Evolutionary conservation across 2,113 vertebrate genomes (phyloP), one percentile per base, ranked within the genome.

Genomic region (Anguilla japonica): DNA sequence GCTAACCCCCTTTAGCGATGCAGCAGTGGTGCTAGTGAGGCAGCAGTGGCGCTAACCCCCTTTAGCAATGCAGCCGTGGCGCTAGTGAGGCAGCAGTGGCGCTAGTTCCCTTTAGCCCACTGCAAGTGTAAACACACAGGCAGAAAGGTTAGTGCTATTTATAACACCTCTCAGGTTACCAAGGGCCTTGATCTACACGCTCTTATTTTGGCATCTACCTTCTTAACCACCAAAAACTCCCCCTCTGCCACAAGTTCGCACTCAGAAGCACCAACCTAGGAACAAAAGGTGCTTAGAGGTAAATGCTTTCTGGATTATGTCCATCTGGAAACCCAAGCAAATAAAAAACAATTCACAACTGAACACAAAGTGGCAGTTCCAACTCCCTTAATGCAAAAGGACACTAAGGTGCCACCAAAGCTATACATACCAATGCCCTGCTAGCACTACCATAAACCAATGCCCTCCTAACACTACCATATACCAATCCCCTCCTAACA

Each of bases 111-210:
- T 11, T 29, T 78, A 29, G 26, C 71, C 8, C 43, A 46, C 43
- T 46, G 43, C 43, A 46, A 46, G 43, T 8, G 43, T 46, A 46
- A 46, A 67, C 4, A 67, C 60, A 26, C 71, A 80, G 1, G 20
- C 79, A 22, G 79, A 80, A 80, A 80, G 79, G 79, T 80, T 80
- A 80, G 79, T 0, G 84, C 92, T 96, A 96, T 96, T 94, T 94
- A 95, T 96, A 96, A 93, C 83, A 88, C 90, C 89, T 93, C 94
- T 96, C 94, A 89, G 88, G 92, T 96, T 96, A 94, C 96, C 88
- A 89, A 82, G 87, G 41, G 83, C 86, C 86, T 83, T 92, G 92
- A 95, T 92, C 91, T 92, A 90, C 85, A 89, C 88, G 89, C 91
- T 91, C 92, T 93, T 94, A 94, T 93, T 95, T 94, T 93, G 91